phyloP scores from a whole-genome alignment of 2,797 vertebrate species.

The Calcarius lapponicus region DNA sequence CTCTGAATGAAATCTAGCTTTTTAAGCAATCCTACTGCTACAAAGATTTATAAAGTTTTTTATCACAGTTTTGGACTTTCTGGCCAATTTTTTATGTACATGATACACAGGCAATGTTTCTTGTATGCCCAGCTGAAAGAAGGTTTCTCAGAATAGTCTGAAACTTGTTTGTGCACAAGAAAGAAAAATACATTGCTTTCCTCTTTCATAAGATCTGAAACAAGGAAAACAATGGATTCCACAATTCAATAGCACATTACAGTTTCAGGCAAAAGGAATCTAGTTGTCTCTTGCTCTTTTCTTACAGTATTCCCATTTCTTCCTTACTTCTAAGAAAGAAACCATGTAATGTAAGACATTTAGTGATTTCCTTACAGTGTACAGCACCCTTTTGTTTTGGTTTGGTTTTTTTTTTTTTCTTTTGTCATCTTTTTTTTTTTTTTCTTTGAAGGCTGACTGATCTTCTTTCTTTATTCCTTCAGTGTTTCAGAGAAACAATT shows the following conservation, averaged over 20 bases:
- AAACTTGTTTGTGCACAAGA: not conserved
- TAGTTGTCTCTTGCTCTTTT: not conserved
- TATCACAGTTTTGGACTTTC: not conserved
- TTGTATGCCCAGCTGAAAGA: not conserved
- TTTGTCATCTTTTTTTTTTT: not conserved
- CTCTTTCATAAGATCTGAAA: not conserved
- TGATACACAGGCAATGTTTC: not conserved
- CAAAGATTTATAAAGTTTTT: not conserved
- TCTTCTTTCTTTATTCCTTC: not conserved
- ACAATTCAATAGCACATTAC: not conserved
- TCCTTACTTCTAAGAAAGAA: not conserved
- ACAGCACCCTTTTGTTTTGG: not conserved
- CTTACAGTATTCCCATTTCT: not conserved
- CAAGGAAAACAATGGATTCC: not conserved
- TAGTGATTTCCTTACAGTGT: not conserved
- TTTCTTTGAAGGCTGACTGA: not conserved
- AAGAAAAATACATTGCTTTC: not conserved
- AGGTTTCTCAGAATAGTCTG: not conserved
- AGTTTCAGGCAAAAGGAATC: not conserved
- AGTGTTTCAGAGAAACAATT: not conserved
- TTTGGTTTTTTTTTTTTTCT: not conserved
- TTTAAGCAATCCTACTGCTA: not conserved
- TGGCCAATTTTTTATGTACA: not conserved
- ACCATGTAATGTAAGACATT: not conserved
- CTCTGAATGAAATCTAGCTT: not conserved